phyloP scores from a whole-genome alignment of 2,113 vertebrate species.

The Sakesphorus luctuosus region DNA sequence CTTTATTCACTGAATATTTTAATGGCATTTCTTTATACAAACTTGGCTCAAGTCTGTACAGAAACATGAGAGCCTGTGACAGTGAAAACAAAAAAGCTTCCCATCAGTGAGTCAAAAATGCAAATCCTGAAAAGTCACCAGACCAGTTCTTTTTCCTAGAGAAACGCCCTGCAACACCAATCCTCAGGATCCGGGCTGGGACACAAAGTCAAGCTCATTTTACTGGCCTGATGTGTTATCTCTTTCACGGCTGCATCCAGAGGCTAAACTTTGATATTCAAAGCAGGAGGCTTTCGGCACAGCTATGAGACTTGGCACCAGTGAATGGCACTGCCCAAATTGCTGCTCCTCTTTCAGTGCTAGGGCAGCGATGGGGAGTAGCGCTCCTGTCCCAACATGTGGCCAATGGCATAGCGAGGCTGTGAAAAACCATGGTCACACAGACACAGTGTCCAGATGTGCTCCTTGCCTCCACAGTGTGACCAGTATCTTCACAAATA shows the following conservation, averaged over 20 bases:
- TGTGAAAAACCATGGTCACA: background rate
- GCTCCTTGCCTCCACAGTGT: background rate
- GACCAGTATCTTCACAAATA: background rate
- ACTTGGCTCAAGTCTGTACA: constrained; percentile 14
- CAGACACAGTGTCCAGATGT: accelerated
- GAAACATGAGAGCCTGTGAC: constrained; percentile 40
- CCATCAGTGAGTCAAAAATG: constrained; percentile 43
- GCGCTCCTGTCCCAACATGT: background rate
- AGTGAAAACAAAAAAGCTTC: constrained; percentile 33
- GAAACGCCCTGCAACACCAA: background rate
- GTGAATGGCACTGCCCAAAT: accelerated
- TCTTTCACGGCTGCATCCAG: background rate
- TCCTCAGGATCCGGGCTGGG: background rate
- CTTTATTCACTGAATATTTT: constrained; percentile 39
- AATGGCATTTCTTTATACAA: constrained; percentile 40
- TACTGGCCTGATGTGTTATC: constrained; percentile 2
- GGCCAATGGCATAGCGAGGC: background rate
- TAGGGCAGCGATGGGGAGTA: background rate
- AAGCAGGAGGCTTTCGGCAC: background rate
- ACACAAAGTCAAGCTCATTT: background rate
- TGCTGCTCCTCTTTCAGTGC: background rate
- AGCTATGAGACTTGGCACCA: background rate
- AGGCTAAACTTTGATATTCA: constrained; percentile 48
- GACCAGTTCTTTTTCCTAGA: constrained; percentile 59
- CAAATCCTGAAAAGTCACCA: constrained; percentile 56